Evolutionary conservation across 2,113 vertebrate species (phyloP).

Genomic region (Ascaphus truei): DNA sequence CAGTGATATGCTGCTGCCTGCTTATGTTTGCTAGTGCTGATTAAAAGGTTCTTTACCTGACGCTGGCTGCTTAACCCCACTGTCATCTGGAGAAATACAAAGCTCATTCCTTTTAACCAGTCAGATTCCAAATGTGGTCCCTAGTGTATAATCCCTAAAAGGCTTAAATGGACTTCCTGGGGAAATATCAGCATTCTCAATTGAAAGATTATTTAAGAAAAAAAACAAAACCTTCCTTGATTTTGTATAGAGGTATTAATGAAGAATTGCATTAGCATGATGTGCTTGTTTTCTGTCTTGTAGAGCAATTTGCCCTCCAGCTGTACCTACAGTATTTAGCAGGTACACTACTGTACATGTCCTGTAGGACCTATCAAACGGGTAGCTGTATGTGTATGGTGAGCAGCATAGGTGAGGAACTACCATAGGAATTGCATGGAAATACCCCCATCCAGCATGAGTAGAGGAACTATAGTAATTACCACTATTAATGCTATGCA

Average conservation of each 20-base stretch:
- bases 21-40: slow-evolving; percentile 18
- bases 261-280: too few relatives aligned
- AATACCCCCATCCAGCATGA: too few relatives aligned
- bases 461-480: too few relatives aligned
- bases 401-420: too few relatives aligned
- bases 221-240: neutral
- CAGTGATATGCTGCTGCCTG: slow-evolving; percentile 9
- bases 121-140: neutral
- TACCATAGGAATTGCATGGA: too few relatives aligned
- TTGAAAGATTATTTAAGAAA: neutral
- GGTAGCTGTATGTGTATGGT: too few relatives aligned
- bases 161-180: neutral
- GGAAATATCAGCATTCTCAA: neutral
- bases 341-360: too few relatives aligned
- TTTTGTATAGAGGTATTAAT: neutral
- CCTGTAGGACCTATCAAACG: too few relatives aligned
- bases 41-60: slow-evolving; percentile 17
- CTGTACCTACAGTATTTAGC: too few relatives aligned
- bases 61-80: neutral
- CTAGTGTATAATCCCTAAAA: neutral
- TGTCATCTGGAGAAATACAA: neutral
- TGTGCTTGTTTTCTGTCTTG: too few relatives aligned
- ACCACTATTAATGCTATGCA: too few relatives aligned
- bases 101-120: neutral
- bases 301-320: too few relatives aligned